phyloP scores from a whole-genome alignment of 2,797 vertebrate species.

The Xenentodon cancila region DNA sequence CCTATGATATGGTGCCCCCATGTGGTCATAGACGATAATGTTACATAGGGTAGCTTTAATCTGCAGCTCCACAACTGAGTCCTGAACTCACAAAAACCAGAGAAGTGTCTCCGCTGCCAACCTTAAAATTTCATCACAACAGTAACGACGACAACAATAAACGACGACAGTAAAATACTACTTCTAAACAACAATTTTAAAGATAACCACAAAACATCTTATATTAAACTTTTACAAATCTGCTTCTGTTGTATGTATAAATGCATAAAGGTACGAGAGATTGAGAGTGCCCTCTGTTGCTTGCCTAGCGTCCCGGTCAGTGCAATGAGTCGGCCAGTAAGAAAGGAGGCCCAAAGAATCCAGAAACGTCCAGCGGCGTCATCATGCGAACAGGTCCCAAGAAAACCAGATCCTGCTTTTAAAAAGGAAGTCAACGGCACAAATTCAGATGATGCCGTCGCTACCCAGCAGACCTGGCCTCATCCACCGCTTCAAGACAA shows the following conservation, averaged over 20 bases:
- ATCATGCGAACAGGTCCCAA: constrained; percentile 55
- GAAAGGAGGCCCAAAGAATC: constrained; percentile 54
- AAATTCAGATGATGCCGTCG: too few relatives aligned
- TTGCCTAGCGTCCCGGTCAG: constrained; percentile 80
- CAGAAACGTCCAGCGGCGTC: constrained; percentile 49
- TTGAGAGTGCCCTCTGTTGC: constrained; percentile 80
- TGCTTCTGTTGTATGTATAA: constrained; percentile 84
- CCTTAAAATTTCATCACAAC: constrained; percentile 77
- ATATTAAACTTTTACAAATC: constrained; percentile 90
- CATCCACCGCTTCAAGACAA: constrained; percentile 34
- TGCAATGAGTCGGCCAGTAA: constrained; percentile 76
- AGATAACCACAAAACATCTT: constrained; percentile 84
- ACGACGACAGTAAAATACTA: constrained; percentile 75
- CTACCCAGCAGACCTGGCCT: constrained; percentile 37
- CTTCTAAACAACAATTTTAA: constrained; percentile 77
- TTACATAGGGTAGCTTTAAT: not conserved
- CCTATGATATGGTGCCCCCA: too few relatives aligned
- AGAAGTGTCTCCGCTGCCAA: constrained; percentile 67
- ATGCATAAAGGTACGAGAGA: constrained; percentile 86
- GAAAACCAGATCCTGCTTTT: constrained; percentile 5
- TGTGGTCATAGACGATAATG: too few relatives aligned
- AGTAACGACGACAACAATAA: constrained; percentile 76
- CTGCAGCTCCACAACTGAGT: constrained; percentile 58
- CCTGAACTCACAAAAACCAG: constrained; percentile 72
- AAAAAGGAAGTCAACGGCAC: too few relatives aligned